Conservation (phyloP, 2,888 invertebrate species). For the Trichopria drosophilae region DNA sequence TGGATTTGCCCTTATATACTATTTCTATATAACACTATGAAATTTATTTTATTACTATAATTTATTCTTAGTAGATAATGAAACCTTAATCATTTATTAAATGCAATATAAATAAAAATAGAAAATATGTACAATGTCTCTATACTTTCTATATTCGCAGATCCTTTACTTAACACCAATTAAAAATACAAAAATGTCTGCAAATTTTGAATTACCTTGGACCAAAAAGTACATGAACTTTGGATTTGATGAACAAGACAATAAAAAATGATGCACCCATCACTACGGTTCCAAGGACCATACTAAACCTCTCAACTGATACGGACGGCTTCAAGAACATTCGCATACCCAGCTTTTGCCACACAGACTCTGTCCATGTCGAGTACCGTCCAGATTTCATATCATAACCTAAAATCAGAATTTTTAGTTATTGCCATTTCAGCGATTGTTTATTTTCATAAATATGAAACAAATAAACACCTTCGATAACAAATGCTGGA, state of each 20-base stretch:
- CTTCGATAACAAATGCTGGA: slow-evolving; percentile 77
- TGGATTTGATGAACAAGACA: slow-evolving; percentile 62
- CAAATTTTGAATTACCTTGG: slow-evolving; percentile 46
- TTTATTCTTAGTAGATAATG: too few relatives aligned
- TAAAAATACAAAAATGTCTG: not conserved
- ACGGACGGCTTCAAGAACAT: slow-evolving; percentile 77
- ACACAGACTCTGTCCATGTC: slow-evolving; percentile 88
- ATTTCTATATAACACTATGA: too few relatives aligned
- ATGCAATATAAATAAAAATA: not conserved
- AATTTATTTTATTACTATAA: too few relatives aligned
- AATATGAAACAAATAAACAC: slow-evolving; percentile 54
- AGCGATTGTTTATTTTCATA: slow-evolving; percentile 4
- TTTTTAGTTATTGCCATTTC: slow-evolving; percentile 10
- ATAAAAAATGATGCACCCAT: slow-evolving; percentile 61
- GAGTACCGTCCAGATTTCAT: slow-evolving; percentile 77
- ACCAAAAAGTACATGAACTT: slow-evolving; percentile 60
- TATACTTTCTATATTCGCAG: too few relatives aligned
- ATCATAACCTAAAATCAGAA: slow-evolving; percentile 67
- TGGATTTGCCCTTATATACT: too few relatives aligned
- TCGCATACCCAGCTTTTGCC: slow-evolving; percentile 73
- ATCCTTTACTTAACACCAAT: too few relatives aligned
- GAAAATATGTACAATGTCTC: not conserved
- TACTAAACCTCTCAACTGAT: slow-evolving; percentile 61
- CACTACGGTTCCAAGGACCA: slow-evolving; percentile 62
- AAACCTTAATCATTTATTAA: too few relatives aligned